Evolutionary conservation across 1,140 invertebrate genomes (phyloP).

Genomic region (Mya arenaria): DNA sequence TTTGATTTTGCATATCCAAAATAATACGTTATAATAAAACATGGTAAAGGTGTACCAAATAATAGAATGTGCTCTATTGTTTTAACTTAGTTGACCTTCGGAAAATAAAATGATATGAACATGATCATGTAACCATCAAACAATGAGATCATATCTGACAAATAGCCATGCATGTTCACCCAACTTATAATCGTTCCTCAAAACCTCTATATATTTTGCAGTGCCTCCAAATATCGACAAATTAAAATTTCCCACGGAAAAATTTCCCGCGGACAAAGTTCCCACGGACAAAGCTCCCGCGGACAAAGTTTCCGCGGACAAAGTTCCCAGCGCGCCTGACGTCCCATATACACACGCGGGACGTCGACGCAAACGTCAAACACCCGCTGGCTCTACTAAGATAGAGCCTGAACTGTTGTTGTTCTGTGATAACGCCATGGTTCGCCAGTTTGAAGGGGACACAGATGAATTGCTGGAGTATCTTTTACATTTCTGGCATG

Average conservation of each 20-base stretch:
- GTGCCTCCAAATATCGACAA: conserved; percentile 39
- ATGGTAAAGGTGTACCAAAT: too few relatives aligned
- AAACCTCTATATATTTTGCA: background rate
- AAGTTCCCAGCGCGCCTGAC: background rate
- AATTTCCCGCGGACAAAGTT: background rate
- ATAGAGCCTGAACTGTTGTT: conserved; percentile 67
- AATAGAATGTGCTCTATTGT: too few relatives aligned
- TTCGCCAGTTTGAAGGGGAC: conserved; percentile 67
- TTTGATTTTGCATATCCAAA: too few relatives aligned
- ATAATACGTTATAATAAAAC: too few relatives aligned
- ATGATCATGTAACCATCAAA: too few relatives aligned
- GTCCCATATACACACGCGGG: conserved; percentile 14
- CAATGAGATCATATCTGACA: too few relatives aligned
- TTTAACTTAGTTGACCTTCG: too few relatives aligned
- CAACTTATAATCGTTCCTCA: too few relatives aligned
- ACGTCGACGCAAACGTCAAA: conserved; percentile 40
- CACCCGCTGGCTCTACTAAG: conserved; percentile 11
- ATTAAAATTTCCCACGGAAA: conserved; percentile 22
- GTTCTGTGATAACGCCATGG: conserved; percentile 66
- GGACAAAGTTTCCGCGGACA: background rate
- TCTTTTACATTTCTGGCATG: conserved; percentile 75
- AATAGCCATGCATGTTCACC: too few relatives aligned
- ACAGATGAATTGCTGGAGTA: conserved; percentile 68
- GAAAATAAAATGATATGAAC: too few relatives aligned
- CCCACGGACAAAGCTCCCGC: background rate